Conservation (phyloP, 2,888 invertebrate species). For the Synergus gifuensis region DNA sequence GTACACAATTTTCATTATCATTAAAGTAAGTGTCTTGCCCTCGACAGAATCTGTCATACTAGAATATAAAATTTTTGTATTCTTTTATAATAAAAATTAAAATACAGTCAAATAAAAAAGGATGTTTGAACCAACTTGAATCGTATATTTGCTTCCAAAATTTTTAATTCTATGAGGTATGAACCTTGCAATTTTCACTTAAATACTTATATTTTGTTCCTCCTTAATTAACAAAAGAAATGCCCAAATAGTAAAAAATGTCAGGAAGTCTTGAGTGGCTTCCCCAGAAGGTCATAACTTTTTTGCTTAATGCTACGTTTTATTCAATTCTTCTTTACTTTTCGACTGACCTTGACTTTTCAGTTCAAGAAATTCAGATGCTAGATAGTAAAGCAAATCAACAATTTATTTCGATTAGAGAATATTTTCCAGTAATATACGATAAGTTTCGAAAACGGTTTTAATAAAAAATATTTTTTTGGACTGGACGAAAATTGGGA, state of each 20-base stretch:
- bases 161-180: too few relatives aligned
- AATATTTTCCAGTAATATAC: neutral
- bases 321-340: neutral
- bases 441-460: neutral
- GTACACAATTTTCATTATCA: conserved; percentile 61
- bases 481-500: too few relatives aligned
- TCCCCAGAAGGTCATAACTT: neutral
- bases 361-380: neutral
- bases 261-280: neutral
- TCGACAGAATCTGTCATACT: neutral
- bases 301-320: neutral
- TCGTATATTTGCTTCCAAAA: too few relatives aligned
- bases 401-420: neutral
- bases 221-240: neutral
- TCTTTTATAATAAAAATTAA: conserved; percentile 4
- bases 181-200: too few relatives aligned
- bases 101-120: conserved; percentile 25
- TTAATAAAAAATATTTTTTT: neutral
- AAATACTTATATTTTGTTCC: too few relatives aligned
- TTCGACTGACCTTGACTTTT: conserved; percentile 15
- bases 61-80: conserved; percentile 7
- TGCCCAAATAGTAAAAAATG: neutral
- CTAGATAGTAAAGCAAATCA: neutral
- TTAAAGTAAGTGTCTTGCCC: conserved; percentile 55
- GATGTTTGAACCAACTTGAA: neutral